Conservation (phyloP, 2,888 invertebrate species). For the Lepetodrilus schrolli region DNA sequence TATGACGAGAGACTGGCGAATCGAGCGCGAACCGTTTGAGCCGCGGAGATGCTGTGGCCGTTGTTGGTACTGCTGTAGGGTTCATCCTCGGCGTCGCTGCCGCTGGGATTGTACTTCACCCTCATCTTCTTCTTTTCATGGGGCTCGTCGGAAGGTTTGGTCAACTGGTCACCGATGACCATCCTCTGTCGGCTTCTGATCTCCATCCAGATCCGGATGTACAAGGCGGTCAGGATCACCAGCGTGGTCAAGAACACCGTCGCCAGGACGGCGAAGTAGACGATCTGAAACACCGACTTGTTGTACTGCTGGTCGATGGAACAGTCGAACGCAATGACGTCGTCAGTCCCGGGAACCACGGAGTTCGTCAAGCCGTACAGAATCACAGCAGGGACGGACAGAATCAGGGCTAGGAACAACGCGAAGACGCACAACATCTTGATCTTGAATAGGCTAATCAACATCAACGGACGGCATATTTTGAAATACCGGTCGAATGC, state of each 20-base stretch:
- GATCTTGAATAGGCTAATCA: conserved; percentile 55
- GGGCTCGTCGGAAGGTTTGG: conserved; percentile 37
- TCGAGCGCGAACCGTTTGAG: conserved; percentile 35
- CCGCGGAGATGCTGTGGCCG: background rate
- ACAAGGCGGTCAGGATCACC: conserved; percentile 54
- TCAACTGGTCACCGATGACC: conserved; percentile 42
- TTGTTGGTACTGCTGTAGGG: conserved; percentile 9
- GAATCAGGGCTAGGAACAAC: conserved; percentile 49
- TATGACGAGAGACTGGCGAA: conserved; percentile 39
- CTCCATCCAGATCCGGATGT: conserved; percentile 50
- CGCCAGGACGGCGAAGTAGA: conserved; percentile 52
- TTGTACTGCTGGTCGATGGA: conserved; percentile 56
- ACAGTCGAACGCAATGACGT: conserved; percentile 57
- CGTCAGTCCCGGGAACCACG: conserved; percentile 41
- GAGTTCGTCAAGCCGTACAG: conserved; percentile 57
- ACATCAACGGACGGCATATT: conserved; percentile 60
- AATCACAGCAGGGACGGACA: conserved; percentile 54
- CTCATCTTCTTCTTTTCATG: conserved; percentile 34
- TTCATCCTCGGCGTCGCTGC: conserved; percentile 49
- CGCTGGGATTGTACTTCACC: conserved; percentile 50
- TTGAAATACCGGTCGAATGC: conserved; percentile 68
- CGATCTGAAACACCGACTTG: conserved; percentile 46
- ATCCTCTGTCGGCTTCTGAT: conserved; percentile 42
- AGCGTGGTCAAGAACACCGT: conserved; percentile 55
- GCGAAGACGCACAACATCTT: conserved; percentile 57